A percentile compares a stretch with the other conserved stretches of the same genome.
These are phyloP conservation scores for Octomys mimax DNA, from an alignment of 2,797 vertebrate species.

Conservation along the genomic window DNA sequence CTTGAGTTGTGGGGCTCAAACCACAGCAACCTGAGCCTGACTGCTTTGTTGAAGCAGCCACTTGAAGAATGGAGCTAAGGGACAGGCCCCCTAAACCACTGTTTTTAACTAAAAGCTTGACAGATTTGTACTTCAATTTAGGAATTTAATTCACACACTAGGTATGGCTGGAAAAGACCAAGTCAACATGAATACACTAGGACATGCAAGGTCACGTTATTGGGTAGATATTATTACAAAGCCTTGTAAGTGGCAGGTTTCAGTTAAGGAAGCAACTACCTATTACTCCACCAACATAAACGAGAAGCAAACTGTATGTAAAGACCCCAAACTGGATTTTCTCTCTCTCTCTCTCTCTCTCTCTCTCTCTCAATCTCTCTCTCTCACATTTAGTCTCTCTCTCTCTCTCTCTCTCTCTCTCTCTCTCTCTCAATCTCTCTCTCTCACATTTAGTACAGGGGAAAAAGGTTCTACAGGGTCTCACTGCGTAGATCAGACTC, in stretches of 20 bases:
- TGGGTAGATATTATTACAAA: neutral
- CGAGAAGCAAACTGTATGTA: neutral
- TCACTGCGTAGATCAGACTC: too few relatives aligned
- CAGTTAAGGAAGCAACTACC: neutral
- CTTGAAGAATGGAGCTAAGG: too few relatives aligned
- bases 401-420: neutral
- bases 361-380: neutral
- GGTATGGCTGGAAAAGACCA: neutral
- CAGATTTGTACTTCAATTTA: constrained; percentile 12
- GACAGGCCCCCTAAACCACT: too few relatives aligned
- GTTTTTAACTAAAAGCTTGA: constrained; percentile 39
- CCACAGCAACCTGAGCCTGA: too few relatives aligned
- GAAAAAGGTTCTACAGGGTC: too few relatives aligned
- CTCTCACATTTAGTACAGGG: too few relatives aligned
- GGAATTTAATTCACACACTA: neutral
- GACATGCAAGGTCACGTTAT: neutral
- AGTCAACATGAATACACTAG: neutral
- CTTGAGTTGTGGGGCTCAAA: too few relatives aligned
- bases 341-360: neutral
- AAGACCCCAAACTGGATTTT: neutral
- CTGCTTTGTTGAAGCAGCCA: too few relatives aligned
- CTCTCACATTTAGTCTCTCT: too few relatives aligned
- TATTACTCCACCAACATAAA: neutral
- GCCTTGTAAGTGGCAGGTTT: neutral
- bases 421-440: too few relatives aligned